phyloP scores from a whole-genome alignment of 2,113 vertebrate genomes.

The Nibea albiflora region DNA sequence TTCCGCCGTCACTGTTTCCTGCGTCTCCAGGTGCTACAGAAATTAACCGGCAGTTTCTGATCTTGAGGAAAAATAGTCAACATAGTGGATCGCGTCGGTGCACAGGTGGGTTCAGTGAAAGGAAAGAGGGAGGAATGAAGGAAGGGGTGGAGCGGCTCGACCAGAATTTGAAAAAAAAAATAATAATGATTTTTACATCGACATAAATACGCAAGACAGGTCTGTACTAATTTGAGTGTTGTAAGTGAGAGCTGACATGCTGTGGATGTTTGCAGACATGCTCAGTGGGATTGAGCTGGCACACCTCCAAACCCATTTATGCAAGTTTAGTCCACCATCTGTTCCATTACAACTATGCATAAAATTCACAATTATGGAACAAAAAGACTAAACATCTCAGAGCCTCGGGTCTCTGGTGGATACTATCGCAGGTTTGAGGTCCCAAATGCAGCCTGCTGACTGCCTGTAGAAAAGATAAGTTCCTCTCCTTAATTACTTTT shows the following conservation, averaged over 20 bases:
- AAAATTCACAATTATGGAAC: conserved; percentile 67
- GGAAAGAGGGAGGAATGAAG: background rate
- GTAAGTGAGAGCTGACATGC: conserved; percentile 58
- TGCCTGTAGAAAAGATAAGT: conserved; percentile 55
- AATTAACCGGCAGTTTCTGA: conserved; percentile 13
- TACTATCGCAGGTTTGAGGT: conserved; percentile 44
- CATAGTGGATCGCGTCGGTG: background rate
- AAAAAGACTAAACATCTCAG: conserved; percentile 63
- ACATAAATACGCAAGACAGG: conserved; percentile 31
- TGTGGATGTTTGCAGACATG: conserved; percentile 73
- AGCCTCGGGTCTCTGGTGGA: conserved; percentile 49
- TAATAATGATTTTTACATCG: background rate
- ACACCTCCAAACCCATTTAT: conserved; percentile 72
- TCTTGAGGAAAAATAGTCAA: background rate
- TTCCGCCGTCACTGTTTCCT: conserved; percentile 11
- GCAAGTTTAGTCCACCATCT: conserved; percentile 74
- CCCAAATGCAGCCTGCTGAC: conserved; percentile 46
- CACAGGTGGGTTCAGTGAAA: background rate
- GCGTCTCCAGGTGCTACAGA: background rate
- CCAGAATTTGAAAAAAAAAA: conserved; percentile 2
- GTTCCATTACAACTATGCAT: conserved; percentile 66
- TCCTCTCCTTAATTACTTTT: conserved; percentile 56
- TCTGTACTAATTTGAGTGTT: conserved; percentile 54
- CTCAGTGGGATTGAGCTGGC: conserved; percentile 69
- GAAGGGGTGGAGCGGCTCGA: background rate